Base-by-base conservation (phyloP, 64 coral and sea anemone genomes). In the Actinia tenebrosa region DNA sequence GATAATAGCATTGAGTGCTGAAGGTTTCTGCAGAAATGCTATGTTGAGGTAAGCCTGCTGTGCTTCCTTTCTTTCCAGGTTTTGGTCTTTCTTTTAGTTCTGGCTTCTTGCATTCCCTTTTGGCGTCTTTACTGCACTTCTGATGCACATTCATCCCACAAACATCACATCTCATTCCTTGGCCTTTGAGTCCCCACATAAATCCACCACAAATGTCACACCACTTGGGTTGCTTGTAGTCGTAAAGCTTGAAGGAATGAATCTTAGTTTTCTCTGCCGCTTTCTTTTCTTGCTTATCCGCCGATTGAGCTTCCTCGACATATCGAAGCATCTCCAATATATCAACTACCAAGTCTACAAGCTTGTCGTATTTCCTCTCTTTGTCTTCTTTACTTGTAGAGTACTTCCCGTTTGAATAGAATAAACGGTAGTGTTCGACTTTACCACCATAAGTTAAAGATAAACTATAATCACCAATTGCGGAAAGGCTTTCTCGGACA, bases 201-300 rank as follows among this genome's bases (percentile, higher is more conserved):
- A 99, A 99, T 20, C 54, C 44, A 9, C 93, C 86, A 93, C 97
- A 99, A 80, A 95, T 89, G 4, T 92, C 88, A 84, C 97, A 99
- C 97, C 97, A 99, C 89, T 99, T 99, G 11, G 94, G 94, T 86
- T 99, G 88, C 69, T 95, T 99, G 82, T 99, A 99, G 47, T 92
- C 82, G 61, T 99, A 88, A 50, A 90, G 78, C 55, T 92, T 89
- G 58, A 99, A 99, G 71, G 61, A 83, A 45, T 99, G 97, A 37
- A 84, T 30, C n/a, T 90, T 42, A 22, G 19, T 16, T 84, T 92
- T 89, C 4, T 79, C 14, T 25, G 30, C 15, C 1, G 59, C 63
- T 69, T 66, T 46, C 25, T 88, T 91, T 55, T 87, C 61, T 84
- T 92, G 92, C 27, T 92, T 92, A 17, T 92, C 94, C 13, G 54